These are phyloP conservation scores for Aldrovandia affinis DNA, from an alignment of 2,797 vertebrate genomes.

Conservation along the genomic window DNA sequence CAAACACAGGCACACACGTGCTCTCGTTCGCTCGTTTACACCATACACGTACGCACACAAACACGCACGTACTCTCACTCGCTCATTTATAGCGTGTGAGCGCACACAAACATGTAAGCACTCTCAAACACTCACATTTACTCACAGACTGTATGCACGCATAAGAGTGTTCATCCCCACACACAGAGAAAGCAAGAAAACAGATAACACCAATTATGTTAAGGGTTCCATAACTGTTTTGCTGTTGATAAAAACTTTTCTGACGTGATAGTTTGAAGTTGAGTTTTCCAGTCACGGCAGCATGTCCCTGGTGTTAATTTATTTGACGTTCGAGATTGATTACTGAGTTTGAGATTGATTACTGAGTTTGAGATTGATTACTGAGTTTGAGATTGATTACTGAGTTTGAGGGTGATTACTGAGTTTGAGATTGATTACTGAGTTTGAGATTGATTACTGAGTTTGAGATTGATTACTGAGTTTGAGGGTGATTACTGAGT, in stretches of 20 bases:
- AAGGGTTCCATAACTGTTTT: neutral
- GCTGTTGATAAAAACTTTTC: neutral
- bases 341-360: neutral
- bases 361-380: neutral
- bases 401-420: no score
- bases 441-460: no score
- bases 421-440: neutral
- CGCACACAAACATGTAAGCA: neutral
- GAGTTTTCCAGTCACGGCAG: neutral
- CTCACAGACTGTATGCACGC: neutral
- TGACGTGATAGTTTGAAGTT: neutral
- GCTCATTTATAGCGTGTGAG: neutral
- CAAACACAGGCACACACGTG: neutral
- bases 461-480: neutral
- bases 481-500: no score
- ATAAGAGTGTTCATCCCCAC: neutral
- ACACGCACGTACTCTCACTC: neutral
- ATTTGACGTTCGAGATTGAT: neutral
- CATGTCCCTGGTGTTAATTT: neutral
- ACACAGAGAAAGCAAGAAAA: neutral
- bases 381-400: neutral
- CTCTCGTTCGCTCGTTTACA: neutral
- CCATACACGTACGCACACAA: neutral
- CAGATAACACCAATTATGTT: neutral
- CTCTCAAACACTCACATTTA: neutral